Base-by-base conservation (phyloP, 2,797 vertebrate species). In the Danio tinwini region DNA sequence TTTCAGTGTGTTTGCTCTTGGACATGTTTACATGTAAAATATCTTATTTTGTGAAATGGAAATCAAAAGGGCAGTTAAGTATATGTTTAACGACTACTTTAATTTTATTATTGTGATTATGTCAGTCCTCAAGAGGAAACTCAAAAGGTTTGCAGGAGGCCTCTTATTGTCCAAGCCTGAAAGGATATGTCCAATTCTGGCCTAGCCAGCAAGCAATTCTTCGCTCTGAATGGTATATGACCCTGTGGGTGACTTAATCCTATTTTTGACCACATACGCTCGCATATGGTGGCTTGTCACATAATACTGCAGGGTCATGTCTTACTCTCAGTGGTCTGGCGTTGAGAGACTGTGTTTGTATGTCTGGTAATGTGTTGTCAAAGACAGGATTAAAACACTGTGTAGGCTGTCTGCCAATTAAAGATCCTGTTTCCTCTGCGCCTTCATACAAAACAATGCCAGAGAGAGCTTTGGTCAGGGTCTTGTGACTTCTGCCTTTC, bases 231-330 rank as follows among this genome's bases (percentile, higher is more conserved):
- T 78, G 72, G 64, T 75, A 72, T 55, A 58, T 81, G 61, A 86
- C 77, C 83, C 81, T 49, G 56, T 49, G 55, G 58, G 82, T 73
- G 40, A 83, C 76, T 82, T 82, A 81, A 83, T 84, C 86, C 84
- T 87, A 85, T 86, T 85, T 87, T 85, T 81, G 79, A 80, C 76
- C 76, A 61, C 39, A 78, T 74, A 76, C 39, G 29, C 77, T 85
- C 63, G 69, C 74, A 81, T 64, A 74, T 77, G 71, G 64, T 62
- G 55, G 53, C 73, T 61, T 76, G 80, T 84, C 71, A 79, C 69
- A 76, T 45, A 75, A 81, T 76, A 83, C 76, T 62, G 55, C 47
- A 82, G 19, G 69, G 47, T 53, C 72, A 81, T 85, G 56, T 76
- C 53, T 50, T 44, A 7, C 72, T 74, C 78, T 67, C 42, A 50